Percentiles rank a stretch among this genome's conserved stretches.
Conservation (phyloP, 1,140 invertebrate genomes). For the Heterodera carotae region DNA sequence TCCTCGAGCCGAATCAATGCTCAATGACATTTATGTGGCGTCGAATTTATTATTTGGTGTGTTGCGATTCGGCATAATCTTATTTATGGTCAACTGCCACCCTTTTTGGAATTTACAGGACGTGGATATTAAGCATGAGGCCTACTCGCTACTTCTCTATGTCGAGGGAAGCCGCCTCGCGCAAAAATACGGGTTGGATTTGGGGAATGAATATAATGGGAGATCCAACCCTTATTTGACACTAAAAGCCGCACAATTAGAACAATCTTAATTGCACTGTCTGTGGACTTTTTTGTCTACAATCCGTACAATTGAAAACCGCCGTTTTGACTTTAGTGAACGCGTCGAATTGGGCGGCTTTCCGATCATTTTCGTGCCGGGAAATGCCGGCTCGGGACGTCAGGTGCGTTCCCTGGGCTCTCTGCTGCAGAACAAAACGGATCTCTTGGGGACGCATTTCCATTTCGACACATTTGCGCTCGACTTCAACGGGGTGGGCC, state of each 20-base stretch:
- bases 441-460: slow-evolving; percentile 39
- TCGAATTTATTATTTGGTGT: slow-evolving; percentile 43
- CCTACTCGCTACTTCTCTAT: slow-evolving; percentile 49
- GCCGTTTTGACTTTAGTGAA: slow-evolving; percentile 27
- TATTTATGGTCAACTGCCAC: not conserved
- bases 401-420: slow-evolving; percentile 56
- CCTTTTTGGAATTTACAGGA: slow-evolving; percentile 36
- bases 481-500: slow-evolving; percentile 51
- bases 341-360: slow-evolving; percentile 37
- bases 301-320: not conserved
- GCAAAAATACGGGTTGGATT: slow-evolving; percentile 40
- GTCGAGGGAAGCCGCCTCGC: slow-evolving; percentile 46
- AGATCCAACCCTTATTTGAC: too few relatives aligned
- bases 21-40: slow-evolving; percentile 53
- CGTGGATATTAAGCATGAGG: slow-evolving; percentile 39
- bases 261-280: too few relatives aligned
- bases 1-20: slow-evolving; percentile 26
- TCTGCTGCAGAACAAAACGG: slow-evolving; percentile 54
- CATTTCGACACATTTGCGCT: slow-evolving; percentile 54
- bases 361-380: slow-evolving; percentile 54
- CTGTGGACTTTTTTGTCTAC: slow-evolving; percentile 33
- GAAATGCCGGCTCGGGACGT: slow-evolving; percentile 55
- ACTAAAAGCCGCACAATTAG: too few relatives aligned
- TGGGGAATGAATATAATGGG: too few relatives aligned
- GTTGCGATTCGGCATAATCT: too few relatives aligned